These are phyloP conservation scores for Apoderus coryli DNA, from an alignment of 2,888 invertebrate genomes.

Conservation along the genomic window DNA sequence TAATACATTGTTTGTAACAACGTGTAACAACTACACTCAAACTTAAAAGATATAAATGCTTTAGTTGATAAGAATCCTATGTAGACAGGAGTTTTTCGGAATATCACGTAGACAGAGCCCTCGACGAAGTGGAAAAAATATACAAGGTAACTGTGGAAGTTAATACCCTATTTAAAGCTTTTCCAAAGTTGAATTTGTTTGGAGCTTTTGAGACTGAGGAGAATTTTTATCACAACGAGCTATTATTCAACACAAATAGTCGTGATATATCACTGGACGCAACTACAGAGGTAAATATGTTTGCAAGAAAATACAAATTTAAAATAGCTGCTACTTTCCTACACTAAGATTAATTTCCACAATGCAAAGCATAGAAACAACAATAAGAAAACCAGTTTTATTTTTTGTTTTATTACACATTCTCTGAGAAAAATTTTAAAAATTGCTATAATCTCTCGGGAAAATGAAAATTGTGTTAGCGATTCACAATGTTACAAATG, in stretches of 20 bases:
- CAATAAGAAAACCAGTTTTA: no score
- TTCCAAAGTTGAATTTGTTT: constrained; percentile 35
- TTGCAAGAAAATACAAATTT: constrained; percentile 3
- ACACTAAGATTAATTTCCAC: no score
- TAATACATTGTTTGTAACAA: no score
- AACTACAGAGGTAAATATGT: constrained; percentile 40
- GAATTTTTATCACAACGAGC: constrained; percentile 36
- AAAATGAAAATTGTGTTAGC: no score
- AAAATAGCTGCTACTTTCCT: no score
- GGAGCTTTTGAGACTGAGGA: constrained; percentile 27
- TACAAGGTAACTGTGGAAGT: constrained; percentile 37
- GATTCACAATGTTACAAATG: no score
- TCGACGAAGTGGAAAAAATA: constrained; percentile 23
- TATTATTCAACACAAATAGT: constrained; percentile 35
- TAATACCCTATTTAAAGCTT: constrained; percentile 38
- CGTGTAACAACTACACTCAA: no score
- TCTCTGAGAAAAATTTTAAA: no score
- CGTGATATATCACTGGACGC: constrained; percentile 37
- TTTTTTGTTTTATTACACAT: no score
- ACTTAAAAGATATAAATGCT: no score
- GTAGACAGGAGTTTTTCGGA: constrained; percentile 36
- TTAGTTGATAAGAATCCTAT: constrained; percentile 18
- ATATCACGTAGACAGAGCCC: constrained; percentile 39
- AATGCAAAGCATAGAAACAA: no score
- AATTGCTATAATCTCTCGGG: no score